Evolutionary conservation across 1,140 invertebrate species (phyloP), one percentile per base, ranked within the genome.

Genomic region (Drosophila subpulchrella): DNA sequence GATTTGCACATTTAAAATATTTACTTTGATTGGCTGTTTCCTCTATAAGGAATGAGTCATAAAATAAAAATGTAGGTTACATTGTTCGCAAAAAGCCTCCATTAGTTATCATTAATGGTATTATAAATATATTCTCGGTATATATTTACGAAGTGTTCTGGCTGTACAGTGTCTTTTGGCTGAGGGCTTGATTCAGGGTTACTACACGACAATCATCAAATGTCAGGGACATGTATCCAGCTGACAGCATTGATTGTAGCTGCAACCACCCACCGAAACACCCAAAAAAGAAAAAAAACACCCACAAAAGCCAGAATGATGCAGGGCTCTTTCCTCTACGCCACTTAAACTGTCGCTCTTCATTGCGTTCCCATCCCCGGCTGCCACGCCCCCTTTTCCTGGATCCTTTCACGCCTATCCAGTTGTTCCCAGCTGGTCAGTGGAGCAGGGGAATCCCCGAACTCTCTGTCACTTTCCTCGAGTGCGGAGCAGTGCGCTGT

Each of bases 291-390:
- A 36, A 32, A 58, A 46, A 17, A 20, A 11, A 30, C 53, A 57
- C 20, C 68, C 15, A 53, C 50, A 24, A 24, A 57, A 55, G 46
- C 34, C 75, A 62, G 48, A 34, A 54, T 58, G 53, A 41, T 72
- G 72, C 76, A 73, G 59, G 41, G 41, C 70, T 67, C 73, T 82
- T 38, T 41, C 38, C 53, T 74, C 39, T 27, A 51, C 55, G 74
- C 62, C 82, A 80, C 78, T 86, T 78, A 72, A 86, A 78, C 78
- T 86, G 83, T 86, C 82, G 82, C 82, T 86, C 75, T 78, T 77
- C 84, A 88, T 88, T 83, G 79, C 80, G 56, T 46, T 46, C 6
- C 38, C 75, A 15, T 20, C 41, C 27, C 42, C 58, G 30, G 5
- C 57, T 30, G 24, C 50, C 44, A 61, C 46, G 27, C 63, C 46